Conservation (phyloP, 2,797 vertebrate genomes). For the Hydrophis major region DNA sequence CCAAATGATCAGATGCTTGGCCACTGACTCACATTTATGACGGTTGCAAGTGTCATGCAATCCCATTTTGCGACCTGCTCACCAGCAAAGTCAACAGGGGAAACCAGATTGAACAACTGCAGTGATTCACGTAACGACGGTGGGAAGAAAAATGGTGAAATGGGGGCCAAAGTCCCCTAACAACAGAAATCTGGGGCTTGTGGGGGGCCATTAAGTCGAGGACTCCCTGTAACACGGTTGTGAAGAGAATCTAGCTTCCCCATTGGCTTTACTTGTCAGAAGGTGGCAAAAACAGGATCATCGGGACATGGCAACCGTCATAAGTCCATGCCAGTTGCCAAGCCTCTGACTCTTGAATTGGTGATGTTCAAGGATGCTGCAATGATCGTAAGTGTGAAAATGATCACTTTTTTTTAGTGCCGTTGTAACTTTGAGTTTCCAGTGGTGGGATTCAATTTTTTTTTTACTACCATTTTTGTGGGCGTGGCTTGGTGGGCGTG, state of each 20-base stretch:
- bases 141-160: not conserved
- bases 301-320: not conserved
- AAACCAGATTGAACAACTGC: not conserved
- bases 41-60: not conserved
- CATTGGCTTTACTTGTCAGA: not conserved
- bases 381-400: not conserved
- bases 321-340: not conserved
- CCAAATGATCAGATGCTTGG: too few species aligned
- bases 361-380: not conserved
- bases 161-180: not conserved
- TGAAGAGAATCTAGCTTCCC: not conserved
- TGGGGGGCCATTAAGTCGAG: not conserved
- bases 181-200: not conserved
- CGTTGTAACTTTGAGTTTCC: not conserved
- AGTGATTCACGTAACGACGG: not conserved
- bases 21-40: too few species aligned
- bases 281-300: not conserved
- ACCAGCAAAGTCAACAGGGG: not conserved
- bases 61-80: not conserved
- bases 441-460: too few species aligned
- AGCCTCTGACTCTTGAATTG: not conserved
- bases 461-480: too few species aligned
- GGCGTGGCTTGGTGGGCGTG: too few species aligned
- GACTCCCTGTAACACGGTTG: not conserved
- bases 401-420: not conserved